Evolutionary conservation across 2,888 invertebrate species (phyloP).

Genomic region (Chrysolina haemoptera): DNA sequence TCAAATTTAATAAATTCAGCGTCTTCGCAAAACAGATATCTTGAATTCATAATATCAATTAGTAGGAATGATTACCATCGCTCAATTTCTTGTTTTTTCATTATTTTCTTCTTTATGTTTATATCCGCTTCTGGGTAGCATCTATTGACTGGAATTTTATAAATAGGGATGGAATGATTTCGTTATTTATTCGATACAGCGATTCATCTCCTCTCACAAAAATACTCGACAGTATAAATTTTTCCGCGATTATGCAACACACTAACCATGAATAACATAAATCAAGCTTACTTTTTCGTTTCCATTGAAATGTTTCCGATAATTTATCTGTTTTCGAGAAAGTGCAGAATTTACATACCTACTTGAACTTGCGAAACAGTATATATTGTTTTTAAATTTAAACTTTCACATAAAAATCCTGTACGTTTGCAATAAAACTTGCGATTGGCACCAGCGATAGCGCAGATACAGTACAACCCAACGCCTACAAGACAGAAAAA

Average conservation of each 20-base stretch:
- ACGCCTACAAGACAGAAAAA: slow-evolving; percentile 36
- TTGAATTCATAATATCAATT: too few species aligned
- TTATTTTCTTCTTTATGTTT: too few species aligned
- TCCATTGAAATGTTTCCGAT: slow-evolving; percentile 40
- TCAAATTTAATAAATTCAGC: too few species aligned
- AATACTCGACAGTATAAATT: background rate
- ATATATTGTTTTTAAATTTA: slow-evolving; percentile 51
- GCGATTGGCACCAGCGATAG: slow-evolving; percentile 44
- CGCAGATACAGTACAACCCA: slow-evolving; percentile 18
- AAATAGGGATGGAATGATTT: too few species aligned
- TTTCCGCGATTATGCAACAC: slow-evolving; percentile 19
- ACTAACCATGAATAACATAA: slow-evolving; percentile 12
- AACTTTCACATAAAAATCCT: slow-evolving; percentile 50
- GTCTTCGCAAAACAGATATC: too few species aligned
- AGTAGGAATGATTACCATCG: too few species aligned
- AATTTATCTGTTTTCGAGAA: slow-evolving; percentile 41
- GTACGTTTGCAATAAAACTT: slow-evolving; percentile 49
- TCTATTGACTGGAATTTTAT: too few species aligned
- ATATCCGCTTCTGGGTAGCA: too few species aligned
- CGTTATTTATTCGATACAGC: background rate
- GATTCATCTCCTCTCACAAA: background rate
- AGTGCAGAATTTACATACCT: slow-evolving; percentile 38
- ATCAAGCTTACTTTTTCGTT: slow-evolving; percentile 34
- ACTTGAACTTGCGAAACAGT: slow-evolving; percentile 36
- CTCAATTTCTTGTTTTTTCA: too few species aligned